These are phyloP conservation scores for Hystrix cristata DNA, from an alignment of 2,113 vertebrate species.

Conservation along the genomic window DNA sequence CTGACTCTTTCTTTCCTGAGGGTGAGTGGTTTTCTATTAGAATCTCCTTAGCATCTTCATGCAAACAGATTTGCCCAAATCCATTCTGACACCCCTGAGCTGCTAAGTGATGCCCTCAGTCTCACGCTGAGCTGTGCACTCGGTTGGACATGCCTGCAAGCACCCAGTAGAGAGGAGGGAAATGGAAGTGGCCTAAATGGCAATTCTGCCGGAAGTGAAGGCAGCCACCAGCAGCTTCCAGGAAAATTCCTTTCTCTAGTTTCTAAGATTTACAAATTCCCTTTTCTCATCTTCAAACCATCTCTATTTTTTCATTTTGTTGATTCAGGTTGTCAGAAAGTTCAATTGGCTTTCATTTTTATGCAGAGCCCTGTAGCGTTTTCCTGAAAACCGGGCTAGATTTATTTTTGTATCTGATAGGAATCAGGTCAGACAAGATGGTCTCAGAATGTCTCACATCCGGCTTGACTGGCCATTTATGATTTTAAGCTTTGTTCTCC, in stretches of 20 bases:
- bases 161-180: background rate
- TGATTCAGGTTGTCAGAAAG: background rate
- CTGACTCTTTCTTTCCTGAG: background rate
- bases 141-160: fast-evolving
- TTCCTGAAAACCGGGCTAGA: background rate
- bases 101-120: background rate
- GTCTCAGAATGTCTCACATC: slow-evolving; percentile 52
- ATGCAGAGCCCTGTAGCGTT: background rate
- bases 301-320: background rate
- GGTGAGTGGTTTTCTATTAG: background rate
- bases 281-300: background rate
- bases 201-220: fast-evolving
- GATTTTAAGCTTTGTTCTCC: slow-evolving; percentile 46
- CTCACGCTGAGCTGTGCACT: background rate
- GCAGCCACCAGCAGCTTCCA: background rate
- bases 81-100: background rate
- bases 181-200: background rate
- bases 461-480: background rate
- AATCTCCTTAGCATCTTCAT: background rate
- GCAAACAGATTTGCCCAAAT: background rate
- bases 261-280: background rate
- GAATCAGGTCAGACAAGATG: background rate
- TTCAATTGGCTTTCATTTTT: slow-evolving; percentile 20
- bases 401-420: slow-evolving; percentile 62
- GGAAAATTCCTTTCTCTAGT: background rate